Base-by-base conservation (phyloP, 2,797 vertebrate genomes). In the Falco peregrinus region DNA sequence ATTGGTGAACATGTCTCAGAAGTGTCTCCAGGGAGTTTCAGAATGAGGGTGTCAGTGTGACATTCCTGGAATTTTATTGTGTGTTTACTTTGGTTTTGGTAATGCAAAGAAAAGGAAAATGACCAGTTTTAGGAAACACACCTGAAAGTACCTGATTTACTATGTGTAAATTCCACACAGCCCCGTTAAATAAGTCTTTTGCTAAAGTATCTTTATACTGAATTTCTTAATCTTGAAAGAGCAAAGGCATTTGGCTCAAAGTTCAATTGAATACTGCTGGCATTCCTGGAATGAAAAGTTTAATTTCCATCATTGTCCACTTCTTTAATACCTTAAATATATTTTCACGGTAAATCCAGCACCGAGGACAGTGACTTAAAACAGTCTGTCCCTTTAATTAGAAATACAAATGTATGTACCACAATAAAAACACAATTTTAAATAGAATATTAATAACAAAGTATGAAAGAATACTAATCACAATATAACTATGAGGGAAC, bases 101-200 rank as follows among this genome's bases (percentile, higher is more conserved):
- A 70, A 96, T 7, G 53, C 51, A 85, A 84, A 88, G 48, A 57
- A 83, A 87, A 73, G 45, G 51, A 87, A 92, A 89, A 83, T 12
- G 60, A 84, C 12, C n/a, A 48, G 51, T 83, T 90, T 91, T 26
- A 29, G 70, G 61, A 97, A 97, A 87, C 51, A 59, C 24, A 83
- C 37, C 53, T 84, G 47, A 89, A 91, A 87, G 85, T 78, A 64
- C 57, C 59, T 90, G 43, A 91, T 90, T 92, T 71, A 78, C 33
- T 57, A 25, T 10, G 35, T 64, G 64, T 71, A 79, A 96, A 93
- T 96, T 95, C 93, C 86, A 70, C 5, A 22, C 5, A 81, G 70
- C 41, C 96, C 96, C 95, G 96, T 95, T 93, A 96, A 96, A 94
- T 28, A 59, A 3, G 3, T 73, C 71, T 45, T 93, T 75, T 95